Evolutionary conservation across 2,797 vertebrate species (phyloP).

Genomic region (Falco berigora): DNA sequence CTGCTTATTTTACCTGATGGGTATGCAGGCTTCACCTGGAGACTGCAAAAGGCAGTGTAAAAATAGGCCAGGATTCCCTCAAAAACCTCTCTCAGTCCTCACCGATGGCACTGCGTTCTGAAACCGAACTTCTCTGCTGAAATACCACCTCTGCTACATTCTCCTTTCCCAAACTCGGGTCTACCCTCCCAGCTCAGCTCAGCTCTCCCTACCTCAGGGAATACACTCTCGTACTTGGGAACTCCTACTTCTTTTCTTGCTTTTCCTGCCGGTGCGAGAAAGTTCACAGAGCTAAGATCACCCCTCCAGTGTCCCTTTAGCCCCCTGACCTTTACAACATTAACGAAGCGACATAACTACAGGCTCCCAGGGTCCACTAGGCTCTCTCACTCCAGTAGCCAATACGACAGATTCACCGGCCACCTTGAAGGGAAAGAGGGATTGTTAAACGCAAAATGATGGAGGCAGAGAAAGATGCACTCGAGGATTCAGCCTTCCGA

Average conservation of each 20-base stretch:
- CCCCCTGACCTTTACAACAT: slow-evolving; percentile 55
- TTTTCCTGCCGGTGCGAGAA: not conserved
- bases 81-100: not conserved
- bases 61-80: slow-evolving; percentile 4
- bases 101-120: not conserved
- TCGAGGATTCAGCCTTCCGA: slow-evolving; percentile 46
- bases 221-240: not conserved
- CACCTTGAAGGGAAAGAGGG: slow-evolving; percentile 58
- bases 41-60: slow-evolving; percentile 20
- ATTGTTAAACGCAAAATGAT: slow-evolving; percentile 57
- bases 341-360: slow-evolving; percentile 60
- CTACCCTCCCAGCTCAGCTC: not conserved
- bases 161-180: not conserved
- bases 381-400: slow-evolving; percentile 61
- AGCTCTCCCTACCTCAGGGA: not conserved
- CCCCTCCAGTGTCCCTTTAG: slow-evolving; percentile 17
- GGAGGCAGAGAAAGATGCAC: slow-evolving; percentile 57
- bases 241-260: not conserved
- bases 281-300: slow-evolving; percentile 42
- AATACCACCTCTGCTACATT: not conserved
- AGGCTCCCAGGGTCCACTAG: slow-evolving; percentile 56
- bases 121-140: not conserved
- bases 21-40: not conserved
- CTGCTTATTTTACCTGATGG: not conserved
- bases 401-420: slow-evolving; percentile 34